Percentiles rank a stretch among this genome's conserved stretches.
Conservation (phyloP, 2,888 invertebrate genomes). For the Callinectes sapidus region DNA sequence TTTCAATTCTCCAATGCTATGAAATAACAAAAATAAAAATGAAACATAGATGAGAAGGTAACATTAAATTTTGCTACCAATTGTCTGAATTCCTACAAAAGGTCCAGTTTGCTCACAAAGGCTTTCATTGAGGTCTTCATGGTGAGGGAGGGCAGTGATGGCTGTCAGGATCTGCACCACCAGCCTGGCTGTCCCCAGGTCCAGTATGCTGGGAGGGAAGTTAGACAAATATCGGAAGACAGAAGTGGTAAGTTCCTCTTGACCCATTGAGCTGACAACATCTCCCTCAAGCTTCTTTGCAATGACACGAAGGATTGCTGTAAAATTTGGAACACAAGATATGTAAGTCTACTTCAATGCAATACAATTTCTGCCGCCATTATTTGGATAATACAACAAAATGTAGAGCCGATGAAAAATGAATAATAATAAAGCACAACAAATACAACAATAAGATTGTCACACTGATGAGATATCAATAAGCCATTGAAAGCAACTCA, state of each 20-base stretch:
- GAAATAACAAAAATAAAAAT: not conserved
- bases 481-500: not conserved
- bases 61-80: not conserved
- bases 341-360: not conserved
- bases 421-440: not conserved
- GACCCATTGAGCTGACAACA: conserved; percentile 52
- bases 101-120: conserved; percentile 44
- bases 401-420: not conserved
- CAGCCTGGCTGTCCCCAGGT: conserved; percentile 48
- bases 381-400: not conserved
- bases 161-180: conserved; percentile 44
- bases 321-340: conserved; percentile 28
- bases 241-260: conserved; percentile 50
- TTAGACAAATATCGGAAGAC: conserved; percentile 58
- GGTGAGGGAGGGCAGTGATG: conserved; percentile 36
- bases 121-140: conserved; percentile 50
- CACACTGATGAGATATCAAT: not conserved
- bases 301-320: conserved; percentile 52
- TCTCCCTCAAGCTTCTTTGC: conserved; percentile 64
- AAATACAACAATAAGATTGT: not conserved
- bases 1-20: not conserved
- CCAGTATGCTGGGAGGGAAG: conserved; percentile 50
- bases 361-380: not conserved
- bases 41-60: not conserved
- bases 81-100: not conserved